Evolutionary conservation across 2,113 vertebrate genomes (phyloP).

Genomic region (Lontra canadensis): DNA sequence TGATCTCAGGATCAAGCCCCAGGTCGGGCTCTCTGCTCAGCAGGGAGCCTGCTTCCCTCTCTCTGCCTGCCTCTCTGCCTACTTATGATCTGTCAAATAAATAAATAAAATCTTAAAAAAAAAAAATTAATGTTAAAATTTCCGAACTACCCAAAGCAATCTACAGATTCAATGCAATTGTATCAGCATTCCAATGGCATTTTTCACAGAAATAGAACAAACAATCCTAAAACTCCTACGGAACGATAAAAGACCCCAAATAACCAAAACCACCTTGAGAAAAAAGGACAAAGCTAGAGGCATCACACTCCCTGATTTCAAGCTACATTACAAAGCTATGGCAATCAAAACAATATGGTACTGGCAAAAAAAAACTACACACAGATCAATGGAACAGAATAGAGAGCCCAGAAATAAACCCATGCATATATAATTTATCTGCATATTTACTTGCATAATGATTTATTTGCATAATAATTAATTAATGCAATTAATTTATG

Average conservation of each 20-base stretch:
- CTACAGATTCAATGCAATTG: neutral
- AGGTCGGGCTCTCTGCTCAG: too few relatives aligned
- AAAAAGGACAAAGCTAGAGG: neutral
- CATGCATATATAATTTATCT: neutral
- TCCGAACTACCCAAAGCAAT: neutral
- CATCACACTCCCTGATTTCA: neutral
- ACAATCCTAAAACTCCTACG: neutral
- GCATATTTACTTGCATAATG: too few relatives aligned
- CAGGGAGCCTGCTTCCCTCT: too few relatives aligned
- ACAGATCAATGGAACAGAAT: neutral
- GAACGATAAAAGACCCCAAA: neutral
- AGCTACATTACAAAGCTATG: neutral
- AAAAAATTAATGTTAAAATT: neutral
- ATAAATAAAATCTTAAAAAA: too few relatives aligned
- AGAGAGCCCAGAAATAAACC: neutral
- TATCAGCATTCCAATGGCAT: conserved; percentile 6
- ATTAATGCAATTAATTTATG: neutral
- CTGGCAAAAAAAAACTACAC: neutral
- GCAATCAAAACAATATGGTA: neutral
- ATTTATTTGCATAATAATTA: too few relatives aligned
- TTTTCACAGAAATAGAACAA: neutral
- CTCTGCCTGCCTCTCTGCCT: too few relatives aligned
- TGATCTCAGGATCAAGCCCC: too few relatives aligned
- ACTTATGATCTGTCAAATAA: too few relatives aligned
- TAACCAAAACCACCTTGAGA: neutral